These are phyloP conservation scores for Orthosia gothica DNA, from an alignment of 2,888 invertebrate genomes.

Conservation along the genomic window DNA sequence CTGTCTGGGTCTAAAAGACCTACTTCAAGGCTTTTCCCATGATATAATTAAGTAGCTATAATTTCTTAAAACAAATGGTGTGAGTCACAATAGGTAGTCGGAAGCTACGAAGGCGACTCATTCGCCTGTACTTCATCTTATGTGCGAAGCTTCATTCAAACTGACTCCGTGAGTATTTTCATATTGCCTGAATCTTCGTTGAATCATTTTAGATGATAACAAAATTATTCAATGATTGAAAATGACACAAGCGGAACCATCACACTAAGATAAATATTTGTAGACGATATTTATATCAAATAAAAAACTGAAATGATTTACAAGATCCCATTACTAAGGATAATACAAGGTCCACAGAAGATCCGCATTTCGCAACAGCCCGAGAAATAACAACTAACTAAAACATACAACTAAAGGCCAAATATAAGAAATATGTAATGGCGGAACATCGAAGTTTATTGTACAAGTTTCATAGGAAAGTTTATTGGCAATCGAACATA, in stretches of 20 bases:
- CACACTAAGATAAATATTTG: no score
- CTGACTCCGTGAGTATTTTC: neutral
- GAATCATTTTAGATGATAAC: no score
- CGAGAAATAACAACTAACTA: slow-evolving; percentile 21
- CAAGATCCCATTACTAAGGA: slow-evolving; percentile 27
- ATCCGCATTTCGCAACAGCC: slow-evolving; percentile 33
- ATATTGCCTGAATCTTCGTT: no score
- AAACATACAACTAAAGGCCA: slow-evolving; percentile 32
- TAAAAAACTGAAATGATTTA: neutral
- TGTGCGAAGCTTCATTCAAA: neutral
- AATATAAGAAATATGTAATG: slow-evolving; percentile 37
- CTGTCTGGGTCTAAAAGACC: slow-evolving; percentile 50
- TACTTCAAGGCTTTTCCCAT: slow-evolving; percentile 56
- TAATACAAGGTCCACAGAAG: slow-evolving; percentile 35
- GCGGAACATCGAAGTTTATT: slow-evolving; percentile 35
- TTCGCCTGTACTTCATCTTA: slow-evolving; percentile 1
- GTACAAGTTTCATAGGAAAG: slow-evolving; percentile 26
- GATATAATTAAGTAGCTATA: slow-evolving; percentile 33
- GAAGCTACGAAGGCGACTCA: neutral
- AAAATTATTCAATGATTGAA: no score
- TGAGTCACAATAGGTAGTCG: slow-evolving; percentile 22
- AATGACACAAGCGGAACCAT: no score
- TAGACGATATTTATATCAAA: no score
- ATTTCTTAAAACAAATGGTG: slow-evolving; percentile 30
- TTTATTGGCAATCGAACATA: slow-evolving; percentile 47